phyloP scores from a whole-genome alignment of 2,797 vertebrate genomes.

The Poecilia gillii region DNA sequence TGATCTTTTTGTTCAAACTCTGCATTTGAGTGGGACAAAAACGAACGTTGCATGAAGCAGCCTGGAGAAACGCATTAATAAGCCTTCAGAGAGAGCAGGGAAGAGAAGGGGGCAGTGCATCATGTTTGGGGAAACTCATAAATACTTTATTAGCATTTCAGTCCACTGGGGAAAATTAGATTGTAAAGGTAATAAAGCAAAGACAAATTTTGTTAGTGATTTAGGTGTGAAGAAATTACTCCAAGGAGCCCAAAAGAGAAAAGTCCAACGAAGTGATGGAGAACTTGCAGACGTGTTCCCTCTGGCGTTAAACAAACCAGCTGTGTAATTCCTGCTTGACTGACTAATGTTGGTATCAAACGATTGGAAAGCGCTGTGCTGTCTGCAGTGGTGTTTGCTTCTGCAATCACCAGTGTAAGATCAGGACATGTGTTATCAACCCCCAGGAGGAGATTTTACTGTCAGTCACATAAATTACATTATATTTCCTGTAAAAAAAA shows the following conservation, averaged over 20 bases:
- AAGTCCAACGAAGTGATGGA: slow-evolving; percentile 15
- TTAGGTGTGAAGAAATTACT: slow-evolving; percentile 30
- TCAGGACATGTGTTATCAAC: not conserved
- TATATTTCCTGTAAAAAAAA: not conserved
- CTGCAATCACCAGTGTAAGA: slow-evolving; percentile 47
- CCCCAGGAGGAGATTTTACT: not conserved
- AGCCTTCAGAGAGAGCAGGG: not conserved
- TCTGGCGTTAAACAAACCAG: slow-evolving; percentile 15
- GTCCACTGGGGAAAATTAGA: slow-evolving; percentile 40
- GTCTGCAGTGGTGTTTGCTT: slow-evolving; percentile 32
- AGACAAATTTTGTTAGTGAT: slow-evolving; percentile 36
- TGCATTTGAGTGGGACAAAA: not conserved
- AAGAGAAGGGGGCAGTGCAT: slow-evolving; percentile 8
- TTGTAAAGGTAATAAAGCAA: slow-evolving; percentile 34
- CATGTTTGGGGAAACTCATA: slow-evolving; percentile 38
- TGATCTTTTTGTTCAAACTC: not conserved
- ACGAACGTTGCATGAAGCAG: not conserved
- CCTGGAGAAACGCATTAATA: slow-evolving; percentile 25
- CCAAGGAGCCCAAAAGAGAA: slow-evolving; percentile 9
- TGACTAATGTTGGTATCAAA: not conserved
- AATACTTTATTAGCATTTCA: slow-evolving; percentile 54
- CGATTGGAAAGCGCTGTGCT: slow-evolving; percentile 1
- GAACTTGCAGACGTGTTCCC: slow-evolving; percentile 3
- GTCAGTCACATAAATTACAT: too few relatives aligned
- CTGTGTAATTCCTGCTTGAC: slow-evolving; percentile 1